phyloP scores from a whole-genome alignment of 2,113 vertebrate genomes.

The Bothrops jararaca region DNA sequence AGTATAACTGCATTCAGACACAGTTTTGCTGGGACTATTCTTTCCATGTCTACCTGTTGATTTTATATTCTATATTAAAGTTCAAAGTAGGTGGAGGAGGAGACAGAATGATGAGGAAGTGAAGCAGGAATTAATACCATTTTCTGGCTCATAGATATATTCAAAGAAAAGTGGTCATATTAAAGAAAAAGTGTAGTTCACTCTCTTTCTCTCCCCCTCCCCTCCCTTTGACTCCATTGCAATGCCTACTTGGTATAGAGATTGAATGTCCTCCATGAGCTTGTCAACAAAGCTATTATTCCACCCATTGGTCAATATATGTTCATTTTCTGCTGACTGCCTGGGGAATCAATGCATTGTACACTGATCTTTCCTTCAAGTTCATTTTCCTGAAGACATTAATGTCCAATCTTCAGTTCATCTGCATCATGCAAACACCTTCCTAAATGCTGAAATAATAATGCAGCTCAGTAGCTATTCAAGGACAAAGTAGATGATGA shows the following conservation, averaged over 20 bases:
- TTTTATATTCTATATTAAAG: not conserved
- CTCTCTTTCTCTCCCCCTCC: not conserved
- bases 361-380: slow-evolving; percentile 36
- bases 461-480: not conserved
- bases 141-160: not conserved
- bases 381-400: slow-evolving; percentile 42
- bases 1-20: not conserved
- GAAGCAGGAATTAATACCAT: not conserved
- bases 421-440: slow-evolving; percentile 41
- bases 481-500: not conserved
- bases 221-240: not conserved
- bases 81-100: not conserved
- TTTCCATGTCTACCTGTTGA: not conserved
- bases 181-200: not conserved
- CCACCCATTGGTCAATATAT: slow-evolving; percentile 56
- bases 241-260: slow-evolving; percentile 20
- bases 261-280: slow-evolving; percentile 41
- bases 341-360: slow-evolving; percentile 34
- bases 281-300: slow-evolving; percentile 70
- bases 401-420: slow-evolving; percentile 25
- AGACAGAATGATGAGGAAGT: not conserved
- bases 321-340: slow-evolving; percentile 63
- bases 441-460: slow-evolving; percentile 22
- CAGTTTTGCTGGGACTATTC: not conserved
- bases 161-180: not conserved